phyloP scores from a whole-genome alignment of 2,113 vertebrate species.

The Polypterus bichir region DNA sequence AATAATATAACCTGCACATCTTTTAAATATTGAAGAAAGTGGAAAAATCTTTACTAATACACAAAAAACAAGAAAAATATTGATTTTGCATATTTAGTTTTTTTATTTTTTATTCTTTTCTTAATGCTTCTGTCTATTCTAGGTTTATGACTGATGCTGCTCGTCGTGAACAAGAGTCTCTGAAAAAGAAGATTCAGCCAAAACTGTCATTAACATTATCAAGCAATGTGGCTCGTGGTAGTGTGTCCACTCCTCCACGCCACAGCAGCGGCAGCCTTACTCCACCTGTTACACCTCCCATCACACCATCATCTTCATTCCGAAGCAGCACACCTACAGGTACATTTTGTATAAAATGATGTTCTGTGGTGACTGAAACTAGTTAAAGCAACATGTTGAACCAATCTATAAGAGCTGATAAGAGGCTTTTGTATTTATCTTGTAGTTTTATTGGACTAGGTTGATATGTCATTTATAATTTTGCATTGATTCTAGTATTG shows the following conservation, averaged over 20 bases:
- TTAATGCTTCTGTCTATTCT: slow-evolving; percentile 14
- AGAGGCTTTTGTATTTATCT: no score
- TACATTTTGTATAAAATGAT: slow-evolving; percentile 31
- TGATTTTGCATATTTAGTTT: no score
- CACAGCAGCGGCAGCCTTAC: slow-evolving; percentile 95
- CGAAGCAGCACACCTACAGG: slow-evolving; percentile 94
- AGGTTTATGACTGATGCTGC: slow-evolving; percentile 97
- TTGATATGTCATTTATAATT: no score
- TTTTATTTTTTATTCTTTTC: slow-evolving; percentile 4
- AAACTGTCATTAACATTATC: slow-evolving; percentile 82
- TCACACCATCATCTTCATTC: slow-evolving; percentile 93
- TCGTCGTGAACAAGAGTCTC: slow-evolving; percentile 80
- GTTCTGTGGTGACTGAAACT: no score
- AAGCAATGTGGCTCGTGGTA: slow-evolving; percentile 74
- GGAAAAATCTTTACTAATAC: no score
- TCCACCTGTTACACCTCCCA: slow-evolving; percentile 90
- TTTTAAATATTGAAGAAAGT: no score
- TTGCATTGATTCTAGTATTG: no score
- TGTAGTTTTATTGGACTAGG: no score
- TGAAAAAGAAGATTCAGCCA: slow-evolving; percentile 89
- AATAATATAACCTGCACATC: no score
- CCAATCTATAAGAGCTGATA: no score
- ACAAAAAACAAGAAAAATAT: no score
- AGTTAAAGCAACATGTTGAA: no score
- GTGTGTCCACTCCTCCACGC: slow-evolving; percentile 79